Percentiles rank a stretch among this genome's conserved stretches.
phyloP scores from a whole-genome alignment of 1,140 invertebrate genomes.

The Cotesia chilonis region DNA sequence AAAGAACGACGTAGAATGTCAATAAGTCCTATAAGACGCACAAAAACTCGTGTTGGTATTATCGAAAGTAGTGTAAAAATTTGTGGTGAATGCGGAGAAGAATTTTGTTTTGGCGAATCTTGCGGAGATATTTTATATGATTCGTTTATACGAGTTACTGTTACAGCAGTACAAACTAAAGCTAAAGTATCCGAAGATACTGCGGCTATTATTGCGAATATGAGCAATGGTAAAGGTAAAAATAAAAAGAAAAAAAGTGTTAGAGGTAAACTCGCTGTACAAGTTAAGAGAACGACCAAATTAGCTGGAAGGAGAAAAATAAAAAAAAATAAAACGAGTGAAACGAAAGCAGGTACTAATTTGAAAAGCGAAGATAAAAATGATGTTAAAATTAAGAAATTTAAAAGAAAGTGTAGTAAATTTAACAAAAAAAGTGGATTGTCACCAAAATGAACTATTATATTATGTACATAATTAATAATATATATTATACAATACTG shows the following conservation, averaged over 20 bases:
- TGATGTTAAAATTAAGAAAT: slow-evolving; percentile 45
- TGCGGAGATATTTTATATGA: slow-evolving; percentile 68
- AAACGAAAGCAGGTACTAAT: slow-evolving; percentile 23
- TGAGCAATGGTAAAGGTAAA: slow-evolving; percentile 43
- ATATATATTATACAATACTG: neutral
- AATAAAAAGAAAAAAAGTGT: slow-evolving; percentile 44
- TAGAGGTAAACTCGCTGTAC: slow-evolving; percentile 41
- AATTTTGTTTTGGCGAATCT: slow-evolving; percentile 78
- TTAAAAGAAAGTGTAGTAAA: slow-evolving; percentile 58
- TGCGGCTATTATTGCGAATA: slow-evolving; percentile 57
- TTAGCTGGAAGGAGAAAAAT: slow-evolving; percentile 38
- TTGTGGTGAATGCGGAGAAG: slow-evolving; percentile 83
- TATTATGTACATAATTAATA: slow-evolving; percentile 11
- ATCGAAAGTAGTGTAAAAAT: slow-evolving; percentile 78
- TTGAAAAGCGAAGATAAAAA: slow-evolving; percentile 29
- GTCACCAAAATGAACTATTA: slow-evolving; percentile 34
- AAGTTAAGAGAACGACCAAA: slow-evolving; percentile 41
- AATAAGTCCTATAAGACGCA: slow-evolving; percentile 72
- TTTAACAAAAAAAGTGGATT: slow-evolving; percentile 45
- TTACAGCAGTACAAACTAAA: slow-evolving; percentile 47
- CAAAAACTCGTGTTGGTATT: slow-evolving; percentile 81
- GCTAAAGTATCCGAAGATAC: slow-evolving; percentile 53
- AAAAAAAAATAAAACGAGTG: slow-evolving; percentile 37
- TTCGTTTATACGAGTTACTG: slow-evolving; percentile 54
- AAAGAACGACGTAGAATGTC: slow-evolving; percentile 71